Conservation (phyloP, 1,140 invertebrate genomes). For the Venustaconcha ellipsiformis region DNA sequence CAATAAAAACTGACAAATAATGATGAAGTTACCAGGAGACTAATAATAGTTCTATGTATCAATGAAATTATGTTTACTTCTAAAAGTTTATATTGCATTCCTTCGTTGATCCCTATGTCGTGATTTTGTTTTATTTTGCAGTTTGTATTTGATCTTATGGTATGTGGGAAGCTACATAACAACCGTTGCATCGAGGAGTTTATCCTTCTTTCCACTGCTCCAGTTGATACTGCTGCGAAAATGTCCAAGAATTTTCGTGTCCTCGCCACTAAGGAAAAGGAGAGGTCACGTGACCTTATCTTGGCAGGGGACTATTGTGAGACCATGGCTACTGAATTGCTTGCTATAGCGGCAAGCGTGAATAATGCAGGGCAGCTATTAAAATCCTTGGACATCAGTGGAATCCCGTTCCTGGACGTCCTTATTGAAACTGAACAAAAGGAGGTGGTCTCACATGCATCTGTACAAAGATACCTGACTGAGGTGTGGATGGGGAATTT, state of each 20-base stretch:
- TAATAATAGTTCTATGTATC: no score
- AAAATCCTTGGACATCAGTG: conserved; percentile 69
- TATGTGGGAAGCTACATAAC: conserved; percentile 95
- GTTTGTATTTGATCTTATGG: conserved; percentile 99
- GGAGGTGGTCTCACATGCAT: conserved; percentile 79
- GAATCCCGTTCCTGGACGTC: conserved; percentile 96
- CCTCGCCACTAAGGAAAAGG: conserved; percentile 91
- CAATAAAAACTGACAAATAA: no score
- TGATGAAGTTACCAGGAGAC: no score
- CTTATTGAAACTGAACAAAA: conserved; percentile 99
- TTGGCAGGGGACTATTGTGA: conserved; percentile 96
- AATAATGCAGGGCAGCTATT: conserved; percentile 80
- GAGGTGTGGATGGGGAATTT: conserved; percentile 88
- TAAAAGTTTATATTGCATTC: no score
- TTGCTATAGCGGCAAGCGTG: conserved; percentile 92
- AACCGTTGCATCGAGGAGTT: conserved; percentile 98
- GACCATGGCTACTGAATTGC: conserved; percentile 94
- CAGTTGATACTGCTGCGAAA: conserved; percentile 98
- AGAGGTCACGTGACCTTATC: conserved; percentile 95
- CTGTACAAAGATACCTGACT: conserved; percentile 77
- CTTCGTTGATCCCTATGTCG: no score
- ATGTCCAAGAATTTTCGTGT: conserved; percentile 85
- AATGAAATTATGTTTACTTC: no score
- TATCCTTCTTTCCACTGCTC: conserved; percentile 94
- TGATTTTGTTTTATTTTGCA: conserved; percentile 66